Evolutionary conservation across 2,888 invertebrate genomes (phyloP).

Genomic region (Drepanosiphum platanoidis): DNA sequence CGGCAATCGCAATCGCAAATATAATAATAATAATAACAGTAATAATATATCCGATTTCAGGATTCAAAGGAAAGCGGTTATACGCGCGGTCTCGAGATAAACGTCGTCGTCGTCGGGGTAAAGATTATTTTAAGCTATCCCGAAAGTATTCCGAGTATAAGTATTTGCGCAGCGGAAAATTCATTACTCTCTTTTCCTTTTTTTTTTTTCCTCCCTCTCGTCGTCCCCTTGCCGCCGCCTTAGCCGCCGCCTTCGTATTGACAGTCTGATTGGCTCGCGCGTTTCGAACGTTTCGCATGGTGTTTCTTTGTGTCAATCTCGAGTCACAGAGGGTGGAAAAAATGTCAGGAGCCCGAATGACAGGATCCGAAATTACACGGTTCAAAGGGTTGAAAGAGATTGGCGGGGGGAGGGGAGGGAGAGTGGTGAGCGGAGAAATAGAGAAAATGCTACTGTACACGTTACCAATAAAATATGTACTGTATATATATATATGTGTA

Average conservation of each 20-base stretch:
- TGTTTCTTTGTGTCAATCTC: constrained; percentile 46
- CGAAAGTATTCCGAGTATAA: constrained; percentile 9
- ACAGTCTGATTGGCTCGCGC: constrained; percentile 37
- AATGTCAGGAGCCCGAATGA: constrained; percentile 33
- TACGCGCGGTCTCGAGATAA: background rate
- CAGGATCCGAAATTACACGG: constrained; percentile 49
- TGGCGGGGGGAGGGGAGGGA: background rate
- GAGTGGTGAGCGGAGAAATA: background rate
- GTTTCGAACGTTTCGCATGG: constrained; percentile 30
- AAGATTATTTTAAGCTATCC: constrained; percentile 34
- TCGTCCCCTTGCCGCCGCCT: too few relatives aligned
- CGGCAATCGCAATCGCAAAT: background rate
- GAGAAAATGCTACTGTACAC: background rate
- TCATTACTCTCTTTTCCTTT: constrained; percentile 31
- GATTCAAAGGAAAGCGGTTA: constrained; percentile 7
- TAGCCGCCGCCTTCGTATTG: background rate
- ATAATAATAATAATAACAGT: too few relatives aligned
- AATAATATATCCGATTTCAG: background rate
- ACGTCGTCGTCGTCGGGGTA: too few relatives aligned
- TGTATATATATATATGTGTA: constrained; percentile 14
- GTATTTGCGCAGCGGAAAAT: constrained; percentile 20
- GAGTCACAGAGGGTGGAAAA: background rate
- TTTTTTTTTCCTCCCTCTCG: background rate
- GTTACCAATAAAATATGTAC: background rate
- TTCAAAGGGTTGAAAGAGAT: constrained; percentile 34